Evolutionary conservation across 2,797 vertebrate species (phyloP).

Genomic region (Eulemur coronatus): DNA sequence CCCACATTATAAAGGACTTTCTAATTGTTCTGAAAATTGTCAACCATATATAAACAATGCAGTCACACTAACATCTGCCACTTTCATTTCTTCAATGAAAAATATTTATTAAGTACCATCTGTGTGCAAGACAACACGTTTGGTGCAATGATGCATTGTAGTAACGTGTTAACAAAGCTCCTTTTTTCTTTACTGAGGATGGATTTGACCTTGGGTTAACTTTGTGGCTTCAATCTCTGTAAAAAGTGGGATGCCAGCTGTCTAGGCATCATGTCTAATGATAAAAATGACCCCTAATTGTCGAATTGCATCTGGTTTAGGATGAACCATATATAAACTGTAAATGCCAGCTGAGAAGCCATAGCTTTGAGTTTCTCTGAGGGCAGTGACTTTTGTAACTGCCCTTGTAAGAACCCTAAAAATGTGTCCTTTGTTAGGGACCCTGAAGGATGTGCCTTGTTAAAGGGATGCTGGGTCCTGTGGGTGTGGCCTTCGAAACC

Average conservation of each 20-base stretch:
- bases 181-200: not conserved
- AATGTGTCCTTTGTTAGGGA: not conserved
- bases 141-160: not conserved
- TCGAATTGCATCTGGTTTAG: not conserved
- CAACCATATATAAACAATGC: not conserved
- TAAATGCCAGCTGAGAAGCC: not conserved
- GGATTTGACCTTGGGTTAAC: not conserved
- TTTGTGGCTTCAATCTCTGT: not conserved
- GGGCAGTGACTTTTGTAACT: not conserved
- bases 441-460: not conserved
- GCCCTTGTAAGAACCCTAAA: not conserved
- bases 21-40: not conserved
- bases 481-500: not conserved
- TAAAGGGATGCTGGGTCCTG: not conserved
- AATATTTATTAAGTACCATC: not conserved
- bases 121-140: not conserved
- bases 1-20: not conserved
- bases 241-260: not conserved
- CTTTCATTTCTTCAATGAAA: not conserved
- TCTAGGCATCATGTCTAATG: not conserved
- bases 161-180: not conserved
- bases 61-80: not conserved
- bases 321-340: not conserved
- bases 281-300: not conserved
- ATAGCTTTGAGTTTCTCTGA: not conserved